A percentile compares a stretch with the other conserved stretches of the same genome.
phyloP scores from a whole-genome alignment of 2,888 invertebrate genomes.

The Frankliniella fusca region DNA sequence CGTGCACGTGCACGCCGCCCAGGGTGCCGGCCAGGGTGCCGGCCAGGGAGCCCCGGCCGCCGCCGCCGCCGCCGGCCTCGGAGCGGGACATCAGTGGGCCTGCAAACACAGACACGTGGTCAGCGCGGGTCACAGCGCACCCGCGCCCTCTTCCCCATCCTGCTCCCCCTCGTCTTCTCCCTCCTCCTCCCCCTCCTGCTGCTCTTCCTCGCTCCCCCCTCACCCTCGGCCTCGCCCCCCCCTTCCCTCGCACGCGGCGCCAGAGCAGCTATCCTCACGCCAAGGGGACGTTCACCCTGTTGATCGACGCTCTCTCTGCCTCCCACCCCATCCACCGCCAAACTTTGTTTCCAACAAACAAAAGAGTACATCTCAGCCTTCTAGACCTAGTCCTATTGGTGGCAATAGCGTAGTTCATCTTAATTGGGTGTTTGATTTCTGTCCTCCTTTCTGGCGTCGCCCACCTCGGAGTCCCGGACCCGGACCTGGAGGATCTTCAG shows the following conservation, averaged over 20 bases:
- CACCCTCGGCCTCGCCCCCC: not conserved
- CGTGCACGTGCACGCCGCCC: not conserved
- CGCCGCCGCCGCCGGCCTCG: not conserved
- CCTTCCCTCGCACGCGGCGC: not conserved
- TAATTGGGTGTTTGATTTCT: no score
- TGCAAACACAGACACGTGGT: not conserved
- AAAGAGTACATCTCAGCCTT: no score
- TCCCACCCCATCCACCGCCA: not conserved
- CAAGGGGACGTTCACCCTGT: not conserved
- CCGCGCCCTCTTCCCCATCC: not conserved
- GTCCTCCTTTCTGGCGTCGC: not conserved
- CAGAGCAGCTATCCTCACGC: no score
- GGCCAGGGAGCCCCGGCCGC: not conserved
- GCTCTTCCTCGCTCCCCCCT: not conserved
- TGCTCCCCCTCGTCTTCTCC: no score
- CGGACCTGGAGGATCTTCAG: no score
- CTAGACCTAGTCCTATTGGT: no score
- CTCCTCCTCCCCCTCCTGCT: not conserved
- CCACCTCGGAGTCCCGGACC: not conserved
- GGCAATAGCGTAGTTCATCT: no score
- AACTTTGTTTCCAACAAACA: no score
- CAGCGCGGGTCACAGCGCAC: no score
- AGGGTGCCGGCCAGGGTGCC: not conserved
- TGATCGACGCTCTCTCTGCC: not conserved
- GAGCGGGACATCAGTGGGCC: slow-evolving; percentile 13